A percentile compares a stretch with the other conserved stretches of the same genome.
Evolutionary conservation across 2,113 vertebrate species (phyloP).

Genomic region (Aleadryas rufinucha): DNA sequence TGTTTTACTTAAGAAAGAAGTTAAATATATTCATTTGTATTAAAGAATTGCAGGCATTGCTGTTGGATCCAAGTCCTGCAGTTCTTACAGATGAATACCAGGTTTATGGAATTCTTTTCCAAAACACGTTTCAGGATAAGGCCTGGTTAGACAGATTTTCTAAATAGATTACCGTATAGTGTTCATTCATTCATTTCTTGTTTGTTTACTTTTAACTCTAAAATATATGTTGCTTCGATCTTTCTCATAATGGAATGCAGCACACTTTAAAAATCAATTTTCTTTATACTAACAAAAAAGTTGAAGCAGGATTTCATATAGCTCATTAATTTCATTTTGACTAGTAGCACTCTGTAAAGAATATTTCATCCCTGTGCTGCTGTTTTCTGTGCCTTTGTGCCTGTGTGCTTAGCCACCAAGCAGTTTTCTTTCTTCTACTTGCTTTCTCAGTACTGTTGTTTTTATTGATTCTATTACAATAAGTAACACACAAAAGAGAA

Average conservation of each 20-base stretch:
- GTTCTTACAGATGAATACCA: neutral
- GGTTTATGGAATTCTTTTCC: neutral
- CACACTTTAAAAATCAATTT: conserved; percentile 63
- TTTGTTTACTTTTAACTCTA: conserved; percentile 55
- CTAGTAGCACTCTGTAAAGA: conserved; percentile 37
- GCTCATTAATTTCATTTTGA: conserved; percentile 55
- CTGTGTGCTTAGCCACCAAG: conserved; percentile 60
- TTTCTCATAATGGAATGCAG: conserved; percentile 48
- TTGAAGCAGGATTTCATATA: conserved; percentile 59
- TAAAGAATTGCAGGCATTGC: neutral
- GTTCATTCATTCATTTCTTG: conserved; percentile 55
- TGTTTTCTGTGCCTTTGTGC: conserved; percentile 71
- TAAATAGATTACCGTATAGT: conserved; percentile 40
- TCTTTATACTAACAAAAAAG: conserved; percentile 46
- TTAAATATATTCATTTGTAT: neutral
- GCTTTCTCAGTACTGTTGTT: conserved; percentile 53
- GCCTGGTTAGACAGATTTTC: conserved; percentile 42
- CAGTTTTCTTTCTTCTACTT: conserved; percentile 60
- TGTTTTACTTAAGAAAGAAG: neutral
- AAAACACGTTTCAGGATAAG: neutral
- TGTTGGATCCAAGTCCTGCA: neutral
- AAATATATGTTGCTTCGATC: conserved; percentile 53
- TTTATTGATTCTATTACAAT: conserved; percentile 66
- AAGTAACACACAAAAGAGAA: conserved; percentile 26
- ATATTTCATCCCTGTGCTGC: neutral